These are phyloP conservation scores for Coendou prehensilis DNA, from an alignment of 2,797 vertebrate genomes.

Conservation along the genomic window DNA sequence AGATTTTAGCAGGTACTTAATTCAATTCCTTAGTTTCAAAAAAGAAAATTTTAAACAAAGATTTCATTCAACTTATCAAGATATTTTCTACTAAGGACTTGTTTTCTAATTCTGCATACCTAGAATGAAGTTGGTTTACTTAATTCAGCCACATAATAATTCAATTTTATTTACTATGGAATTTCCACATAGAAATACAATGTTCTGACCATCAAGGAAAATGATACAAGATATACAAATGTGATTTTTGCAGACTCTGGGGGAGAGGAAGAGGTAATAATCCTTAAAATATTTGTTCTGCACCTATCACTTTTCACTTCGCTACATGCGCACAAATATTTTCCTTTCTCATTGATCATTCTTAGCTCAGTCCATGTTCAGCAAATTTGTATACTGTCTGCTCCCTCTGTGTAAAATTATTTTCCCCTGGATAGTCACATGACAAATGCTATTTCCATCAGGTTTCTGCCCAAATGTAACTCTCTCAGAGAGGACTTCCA, in stretches of 20 bases:
- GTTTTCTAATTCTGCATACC: conserved; percentile 20
- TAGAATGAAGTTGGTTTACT: not conserved
- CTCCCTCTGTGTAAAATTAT: not conserved
- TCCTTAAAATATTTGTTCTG: not conserved
- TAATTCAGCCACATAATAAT: not conserved
- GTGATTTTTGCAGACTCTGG: not conserved
- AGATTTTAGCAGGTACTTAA: not conserved
- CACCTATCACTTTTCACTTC: not conserved
- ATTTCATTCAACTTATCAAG: not conserved
- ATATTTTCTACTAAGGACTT: not conserved
- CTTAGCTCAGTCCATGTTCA: not conserved
- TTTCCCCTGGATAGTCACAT: not conserved
- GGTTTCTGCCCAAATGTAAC: not conserved
- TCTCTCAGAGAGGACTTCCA: not conserved
- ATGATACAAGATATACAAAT: not conserved
- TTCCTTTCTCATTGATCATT: not conserved
- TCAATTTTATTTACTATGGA: conserved; percentile 29
- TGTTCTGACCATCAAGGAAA: not conserved
- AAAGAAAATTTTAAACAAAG: not conserved
- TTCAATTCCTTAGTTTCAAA: conserved; percentile 3
- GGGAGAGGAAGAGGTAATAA: not conserved
- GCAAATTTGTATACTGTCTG: not conserved
- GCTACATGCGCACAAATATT: not conserved
- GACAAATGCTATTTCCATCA: not conserved
- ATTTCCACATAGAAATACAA: not conserved